Base-by-base conservation (phyloP, 2,888 invertebrate species). In the Agapetus fuscipes region DNA sequence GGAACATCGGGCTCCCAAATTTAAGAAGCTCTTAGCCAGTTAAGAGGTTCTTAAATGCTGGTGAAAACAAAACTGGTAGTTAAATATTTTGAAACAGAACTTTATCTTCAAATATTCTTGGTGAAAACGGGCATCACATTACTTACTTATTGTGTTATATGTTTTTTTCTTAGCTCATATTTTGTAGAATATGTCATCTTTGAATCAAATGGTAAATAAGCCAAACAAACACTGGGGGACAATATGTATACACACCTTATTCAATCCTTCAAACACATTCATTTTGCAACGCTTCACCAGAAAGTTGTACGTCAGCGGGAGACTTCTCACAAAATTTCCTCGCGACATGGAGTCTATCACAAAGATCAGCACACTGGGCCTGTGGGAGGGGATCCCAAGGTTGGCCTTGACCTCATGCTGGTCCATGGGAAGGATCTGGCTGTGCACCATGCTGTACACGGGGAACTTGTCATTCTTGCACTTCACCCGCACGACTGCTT, bases 281-380 rank as follows among this genome's bases (percentile, higher is more conserved):
- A 48, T 42, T 11, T 41, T 32, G n/a, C 35, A n/a, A 10, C 29
- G 35, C 2, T 41, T 27, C 2, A 39, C 34, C 13, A 48, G 15
- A 17, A 32, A 48, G n/a, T 43, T 17, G 13, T 46, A 46, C 6
- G 43, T 43, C 24, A 32, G 16, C 2, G 48, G 42, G 12, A 48
- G 16, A 3, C 37, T 38, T n/a, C 48, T 29, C 3, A 48, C 44
- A 15, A 48, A 48, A 26, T 48, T 45, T 11, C 48, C 48, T 17
- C 48, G 37, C 12, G 48, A 48, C 43, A 48, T 46, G 7, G 46
- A 46, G 20, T 48, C 48, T 3, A 48, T 39, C 11, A 38, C 35
- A n/a, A 48, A 43, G n/a, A 48, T 45, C 11, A 48, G 34, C 13
- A 48, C 34, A 20, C 48, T 48, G 4, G 48, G 48, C 25, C 46